These are phyloP conservation scores for Cuniculus paca DNA, from an alignment of 2,797 vertebrate genomes.

Conservation along the genomic window DNA sequence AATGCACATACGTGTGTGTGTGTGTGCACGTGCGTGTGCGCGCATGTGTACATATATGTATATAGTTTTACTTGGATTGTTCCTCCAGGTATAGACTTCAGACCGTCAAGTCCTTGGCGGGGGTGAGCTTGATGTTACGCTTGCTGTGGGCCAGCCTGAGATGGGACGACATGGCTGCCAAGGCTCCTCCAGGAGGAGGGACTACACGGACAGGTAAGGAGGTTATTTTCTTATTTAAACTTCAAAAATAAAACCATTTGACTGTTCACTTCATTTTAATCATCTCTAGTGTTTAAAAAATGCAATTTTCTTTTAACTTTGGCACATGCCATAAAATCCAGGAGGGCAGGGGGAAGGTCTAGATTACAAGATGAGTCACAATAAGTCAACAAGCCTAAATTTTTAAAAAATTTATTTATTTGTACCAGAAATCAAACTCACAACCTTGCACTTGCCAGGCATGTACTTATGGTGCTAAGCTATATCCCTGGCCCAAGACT, in stretches of 20 bases:
- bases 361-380: constrained; percentile 7
- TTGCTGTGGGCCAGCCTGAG: constrained; percentile 97
- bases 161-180: constrained; percentile 99
- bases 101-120: constrained; percentile 96
- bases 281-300: constrained; percentile 38
- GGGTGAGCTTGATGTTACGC: constrained; percentile 97
- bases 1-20: not conserved
- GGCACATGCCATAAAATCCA: not conserved
- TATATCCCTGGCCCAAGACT: not conserved
- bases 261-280: constrained; percentile 8
- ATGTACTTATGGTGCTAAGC: no score
- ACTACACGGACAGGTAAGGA: constrained; percentile 96
- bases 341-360: not conserved
- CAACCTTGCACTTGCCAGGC: no score
- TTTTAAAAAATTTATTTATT: not conserved
- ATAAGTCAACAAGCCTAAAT: not conserved
- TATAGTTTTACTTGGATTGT: constrained; percentile 58
- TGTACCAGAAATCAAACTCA: no score
- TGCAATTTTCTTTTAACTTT: constrained; percentile 18
- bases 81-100: constrained; percentile 95
- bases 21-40: not conserved
- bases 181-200: constrained; percentile 95
- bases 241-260: not conserved
- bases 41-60: not conserved
- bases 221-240: not conserved